These are phyloP conservation scores for Hippasteria phrygiana DNA, from an alignment of 53 echinoderm and acorn worm genomes.

Conservation along the genomic window DNA sequence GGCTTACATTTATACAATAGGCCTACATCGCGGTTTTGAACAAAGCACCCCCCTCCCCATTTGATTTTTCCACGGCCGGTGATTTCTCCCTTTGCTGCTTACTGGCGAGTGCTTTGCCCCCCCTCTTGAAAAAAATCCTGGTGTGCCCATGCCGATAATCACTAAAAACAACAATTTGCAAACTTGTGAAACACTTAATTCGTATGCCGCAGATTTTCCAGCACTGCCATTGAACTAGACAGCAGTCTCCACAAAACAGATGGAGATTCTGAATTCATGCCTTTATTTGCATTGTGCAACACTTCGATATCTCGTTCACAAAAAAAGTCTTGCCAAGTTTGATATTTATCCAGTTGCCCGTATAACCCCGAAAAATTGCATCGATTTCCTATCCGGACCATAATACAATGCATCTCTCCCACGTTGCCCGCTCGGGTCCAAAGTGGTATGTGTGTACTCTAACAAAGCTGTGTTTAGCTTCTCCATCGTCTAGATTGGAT, in stretches of 20 bases:
- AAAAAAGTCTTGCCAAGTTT: slow-evolving; percentile 42
- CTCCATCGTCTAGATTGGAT: slow-evolving; percentile 26
- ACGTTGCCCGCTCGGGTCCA: neutral
- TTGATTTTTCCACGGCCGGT: too few species aligned
- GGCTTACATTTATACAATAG: too few species aligned
- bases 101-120: too few species aligned
- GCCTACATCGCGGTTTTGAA: too few species aligned
- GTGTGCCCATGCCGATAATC: too few species aligned
- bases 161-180: too few species aligned
- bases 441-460: slow-evolving; percentile 26
- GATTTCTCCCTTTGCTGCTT: too few species aligned
- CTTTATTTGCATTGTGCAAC: neutral
- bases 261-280: neutral
- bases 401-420: slow-evolving; percentile 7
- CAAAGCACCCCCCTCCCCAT: too few species aligned
- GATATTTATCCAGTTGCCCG: slow-evolving; percentile 53
- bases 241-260: neutral
- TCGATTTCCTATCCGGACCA: slow-evolving; percentile 46
- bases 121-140: too few species aligned
- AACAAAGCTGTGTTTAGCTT: slow-evolving; percentile 60
- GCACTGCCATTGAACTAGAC: neutral
- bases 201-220: neutral
- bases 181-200: neutral
- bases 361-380: slow-evolving; percentile 38
- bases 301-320: neutral